phyloP scores from a whole-genome alignment of 2,113 vertebrate genomes.

The Camelus dromedarius region DNA sequence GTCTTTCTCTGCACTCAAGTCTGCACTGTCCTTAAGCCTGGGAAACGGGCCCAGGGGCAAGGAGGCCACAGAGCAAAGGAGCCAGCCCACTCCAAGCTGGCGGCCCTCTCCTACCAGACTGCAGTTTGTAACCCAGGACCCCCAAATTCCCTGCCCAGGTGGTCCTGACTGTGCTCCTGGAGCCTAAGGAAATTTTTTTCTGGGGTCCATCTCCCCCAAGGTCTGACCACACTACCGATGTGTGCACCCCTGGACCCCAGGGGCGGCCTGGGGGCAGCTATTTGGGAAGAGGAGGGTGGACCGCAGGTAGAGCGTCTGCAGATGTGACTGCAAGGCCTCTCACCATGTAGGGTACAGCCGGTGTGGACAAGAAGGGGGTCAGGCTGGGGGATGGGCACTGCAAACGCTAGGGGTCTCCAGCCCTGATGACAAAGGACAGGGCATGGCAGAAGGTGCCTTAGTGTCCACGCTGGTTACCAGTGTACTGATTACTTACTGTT shows the following conservation, averaged over 20 bases:
- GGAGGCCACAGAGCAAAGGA: not conserved
- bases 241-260: not conserved
- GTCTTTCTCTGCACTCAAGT: not conserved
- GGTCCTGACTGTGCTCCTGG: not conserved
- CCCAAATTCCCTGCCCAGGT: not conserved
- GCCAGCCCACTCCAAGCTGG: too few relatives aligned
- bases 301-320: not conserved
- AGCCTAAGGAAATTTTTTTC: not conserved
- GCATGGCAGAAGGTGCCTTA: too few relatives aligned
- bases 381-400: not conserved
- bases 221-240: not conserved
- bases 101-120: not conserved
- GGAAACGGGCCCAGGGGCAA: accelerated
- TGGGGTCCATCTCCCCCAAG: accelerated
- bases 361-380: accelerated
- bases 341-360: accelerated
- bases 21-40: not conserved
- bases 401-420: not conserved
- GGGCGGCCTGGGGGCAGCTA: not conserved
- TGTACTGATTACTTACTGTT: not conserved
- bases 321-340: not conserved
- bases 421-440: not conserved
- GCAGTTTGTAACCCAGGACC: not conserved
- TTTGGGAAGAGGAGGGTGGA: not conserved
- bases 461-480: accelerated